phyloP scores from a whole-genome alignment of 2,888 invertebrate genomes.

The Rhagonycha fulva region DNA sequence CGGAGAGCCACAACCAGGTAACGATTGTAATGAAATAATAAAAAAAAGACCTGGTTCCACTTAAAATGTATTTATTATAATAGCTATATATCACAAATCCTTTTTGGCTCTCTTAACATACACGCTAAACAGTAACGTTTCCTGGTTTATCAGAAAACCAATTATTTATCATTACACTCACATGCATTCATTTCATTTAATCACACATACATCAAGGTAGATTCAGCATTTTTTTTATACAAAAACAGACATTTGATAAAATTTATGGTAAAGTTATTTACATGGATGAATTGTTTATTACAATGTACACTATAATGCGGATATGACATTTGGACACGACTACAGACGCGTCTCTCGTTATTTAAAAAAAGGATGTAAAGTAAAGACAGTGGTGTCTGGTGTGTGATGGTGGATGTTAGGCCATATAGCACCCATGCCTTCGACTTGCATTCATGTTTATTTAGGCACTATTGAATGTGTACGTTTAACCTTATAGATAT shows the following conservation, averaged over 20 bases:
- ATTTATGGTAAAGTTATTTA: slow-evolving; percentile 52
- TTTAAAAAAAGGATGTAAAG: slow-evolving; percentile 6
- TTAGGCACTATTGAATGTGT: slow-evolving; percentile 54
- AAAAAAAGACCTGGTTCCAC: slow-evolving; percentile 46
- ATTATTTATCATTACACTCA: slow-evolving; percentile 46
- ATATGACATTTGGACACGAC: slow-evolving; percentile 34
- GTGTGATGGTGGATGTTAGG: slow-evolving; percentile 26
- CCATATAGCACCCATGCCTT: slow-evolving; percentile 28
- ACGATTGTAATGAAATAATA: slow-evolving; percentile 28
- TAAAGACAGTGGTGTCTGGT: slow-evolving; percentile 18
- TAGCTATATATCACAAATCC: slow-evolving; percentile 76
- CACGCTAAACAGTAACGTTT: slow-evolving; percentile 61
- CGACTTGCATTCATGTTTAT: slow-evolving; percentile 27
- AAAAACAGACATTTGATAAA: slow-evolving; percentile 53
- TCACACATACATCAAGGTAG: slow-evolving; percentile 27
- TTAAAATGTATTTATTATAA: slow-evolving; percentile 57
- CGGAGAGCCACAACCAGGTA: too few species aligned
- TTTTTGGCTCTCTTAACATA: slow-evolving; percentile 73
- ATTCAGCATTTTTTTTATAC: slow-evolving; percentile 38
- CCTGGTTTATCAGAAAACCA: slow-evolving; percentile 52
- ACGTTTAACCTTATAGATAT: slow-evolving; percentile 53
- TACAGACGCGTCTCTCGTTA: background rate
- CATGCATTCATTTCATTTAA: slow-evolving; percentile 36
- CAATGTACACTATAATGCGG: slow-evolving; percentile 42
- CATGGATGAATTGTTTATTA: slow-evolving; percentile 51